Conservation (phyloP, 2,888 invertebrate species). For the Meloe dianella region DNA sequence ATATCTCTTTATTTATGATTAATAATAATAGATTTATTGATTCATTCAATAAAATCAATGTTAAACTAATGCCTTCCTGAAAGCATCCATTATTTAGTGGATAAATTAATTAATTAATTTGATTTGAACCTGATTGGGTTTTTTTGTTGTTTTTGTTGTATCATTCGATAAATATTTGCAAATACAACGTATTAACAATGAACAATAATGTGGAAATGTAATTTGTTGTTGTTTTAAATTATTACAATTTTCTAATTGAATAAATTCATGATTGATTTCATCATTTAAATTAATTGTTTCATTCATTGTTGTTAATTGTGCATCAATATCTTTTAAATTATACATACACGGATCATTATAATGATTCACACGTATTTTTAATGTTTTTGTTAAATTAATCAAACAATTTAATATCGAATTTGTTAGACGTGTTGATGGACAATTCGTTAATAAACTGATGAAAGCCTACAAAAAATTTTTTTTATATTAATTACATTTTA, state of each 20-base stretch:
- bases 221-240: constrained; percentile 58
- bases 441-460: constrained; percentile 47
- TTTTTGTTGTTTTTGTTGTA: constrained; percentile 29
- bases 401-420: constrained; percentile 59
- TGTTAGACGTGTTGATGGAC: constrained; percentile 53
- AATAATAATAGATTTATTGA: constrained; percentile 62
- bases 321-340: constrained; percentile 54
- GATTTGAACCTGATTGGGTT: constrained; percentile 24
- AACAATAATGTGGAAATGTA: constrained; percentile 60
- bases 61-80: constrained; percentile 62
- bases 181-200: constrained; percentile 55
- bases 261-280: constrained; percentile 27
- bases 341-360: constrained; percentile 61
- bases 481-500: too few relatives aligned
- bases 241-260: constrained; percentile 37
- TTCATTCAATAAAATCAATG: constrained; percentile 61
- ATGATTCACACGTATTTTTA: constrained; percentile 60
- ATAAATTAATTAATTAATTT: constrained; percentile 13
- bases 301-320: neutral
- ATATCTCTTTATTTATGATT: constrained; percentile 64
- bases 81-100: neutral
- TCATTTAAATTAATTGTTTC: neutral
- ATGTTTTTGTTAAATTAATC: constrained; percentile 58
- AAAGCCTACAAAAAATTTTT: constrained; percentile 47
- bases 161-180: constrained; percentile 47